Conservation (phyloP, 2,888 invertebrate species). For the Auanema freiburgensis region DNA sequence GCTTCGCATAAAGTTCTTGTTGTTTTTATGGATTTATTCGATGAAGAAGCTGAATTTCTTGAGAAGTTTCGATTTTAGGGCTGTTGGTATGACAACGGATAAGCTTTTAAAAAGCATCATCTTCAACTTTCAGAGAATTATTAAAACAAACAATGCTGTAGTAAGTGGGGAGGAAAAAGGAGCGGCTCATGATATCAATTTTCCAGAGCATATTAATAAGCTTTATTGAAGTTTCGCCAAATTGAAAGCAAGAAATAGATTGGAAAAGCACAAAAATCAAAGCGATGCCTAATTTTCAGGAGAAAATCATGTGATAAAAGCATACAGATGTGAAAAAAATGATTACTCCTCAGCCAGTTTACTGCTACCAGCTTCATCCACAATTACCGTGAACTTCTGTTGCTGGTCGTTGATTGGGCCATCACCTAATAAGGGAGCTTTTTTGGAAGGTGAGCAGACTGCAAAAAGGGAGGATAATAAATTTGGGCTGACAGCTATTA, state of each 20-base stretch:
- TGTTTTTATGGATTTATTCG: too few species aligned
- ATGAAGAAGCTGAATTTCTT: too few species aligned
- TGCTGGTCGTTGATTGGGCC: conserved; percentile 19
- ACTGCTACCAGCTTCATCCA: conserved; percentile 47
- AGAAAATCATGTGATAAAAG: background rate
- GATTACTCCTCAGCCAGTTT: conserved; percentile 24
- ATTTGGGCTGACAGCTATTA: background rate
- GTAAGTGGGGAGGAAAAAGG: too few species aligned
- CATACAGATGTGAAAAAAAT: conserved; percentile 13
- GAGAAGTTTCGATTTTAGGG: too few species aligned
- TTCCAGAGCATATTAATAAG: background rate
- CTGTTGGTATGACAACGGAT: too few species aligned
- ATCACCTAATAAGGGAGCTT: conserved; percentile 9
- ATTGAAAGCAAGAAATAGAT: background rate
- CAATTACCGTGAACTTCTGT: conserved; percentile 43
- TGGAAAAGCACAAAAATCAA: conserved; percentile 9
- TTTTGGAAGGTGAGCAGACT: conserved; percentile 5
- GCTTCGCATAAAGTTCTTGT: too few species aligned
- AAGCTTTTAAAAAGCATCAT: too few species aligned
- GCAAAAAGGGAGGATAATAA: background rate
- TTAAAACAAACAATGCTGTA: too few species aligned
- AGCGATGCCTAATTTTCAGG: background rate
- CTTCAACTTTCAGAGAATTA: too few species aligned
- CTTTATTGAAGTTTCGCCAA: background rate
- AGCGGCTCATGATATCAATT: background rate